These are phyloP conservation scores for Zaprionus davidi DNA, from an alignment of 1,140 invertebrate genomes.

Conservation along the genomic window DNA sequence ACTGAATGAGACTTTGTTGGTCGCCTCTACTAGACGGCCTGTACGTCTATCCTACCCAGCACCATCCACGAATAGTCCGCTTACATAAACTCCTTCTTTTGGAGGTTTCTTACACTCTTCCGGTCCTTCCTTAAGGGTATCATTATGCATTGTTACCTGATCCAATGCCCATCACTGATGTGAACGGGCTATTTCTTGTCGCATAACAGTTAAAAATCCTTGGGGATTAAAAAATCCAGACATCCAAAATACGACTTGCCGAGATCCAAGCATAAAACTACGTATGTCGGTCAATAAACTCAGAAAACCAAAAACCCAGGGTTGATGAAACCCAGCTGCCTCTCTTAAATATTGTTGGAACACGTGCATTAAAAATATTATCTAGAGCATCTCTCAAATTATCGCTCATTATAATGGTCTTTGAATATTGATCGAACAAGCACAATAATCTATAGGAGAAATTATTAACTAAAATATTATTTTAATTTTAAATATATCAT, in stretches of 20 bases:
- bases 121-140: slow-evolving; percentile 88
- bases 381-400: slow-evolving; percentile 90
- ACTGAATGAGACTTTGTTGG: slow-evolving; percentile 92
- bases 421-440: slow-evolving; percentile 87
- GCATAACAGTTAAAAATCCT: slow-evolving; percentile 92
- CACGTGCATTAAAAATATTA: slow-evolving; percentile 90
- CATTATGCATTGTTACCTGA: slow-evolving; percentile 92
- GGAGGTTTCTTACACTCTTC: slow-evolving; percentile 90
- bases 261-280: slow-evolving; percentile 88
- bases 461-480: slow-evolving; percentile 7
- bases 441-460: slow-evolving; percentile 85
- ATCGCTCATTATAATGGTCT: slow-evolving; percentile 93
- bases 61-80: slow-evolving; percentile 95
- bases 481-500: slow-evolving; percentile 6
- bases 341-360: slow-evolving; percentile 88
- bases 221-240: slow-evolving; percentile 96
- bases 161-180: slow-evolving; percentile 95
- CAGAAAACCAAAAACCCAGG: slow-evolving; percentile 93
- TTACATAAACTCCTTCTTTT: slow-evolving; percentile 93
- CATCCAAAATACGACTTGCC: slow-evolving; percentile 93
- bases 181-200: slow-evolving; percentile 92
- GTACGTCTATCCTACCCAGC: slow-evolving; percentile 94
- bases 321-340: slow-evolving; percentile 91
- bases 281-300: slow-evolving; percentile 89
- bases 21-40: slow-evolving; percentile 90